Percentiles rank a stretch among this genome's conserved stretches.
phyloP scores from a whole-genome alignment of 1,140 invertebrate species.

The Scaptomyza hsui region DNA sequence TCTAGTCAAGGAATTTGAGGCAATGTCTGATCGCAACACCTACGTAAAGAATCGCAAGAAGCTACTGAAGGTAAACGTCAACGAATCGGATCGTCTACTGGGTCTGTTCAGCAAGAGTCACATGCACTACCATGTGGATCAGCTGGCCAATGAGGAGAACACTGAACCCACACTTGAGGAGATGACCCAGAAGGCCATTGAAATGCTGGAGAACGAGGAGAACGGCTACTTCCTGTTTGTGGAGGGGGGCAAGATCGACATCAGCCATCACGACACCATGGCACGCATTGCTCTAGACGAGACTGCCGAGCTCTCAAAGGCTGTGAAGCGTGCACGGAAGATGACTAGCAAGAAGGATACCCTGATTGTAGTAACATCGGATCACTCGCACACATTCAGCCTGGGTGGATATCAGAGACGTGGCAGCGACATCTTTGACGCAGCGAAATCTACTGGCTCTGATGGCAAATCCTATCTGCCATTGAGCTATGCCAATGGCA shows the following conservation, averaged over 20 bases:
- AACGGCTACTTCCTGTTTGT: constrained; percentile 88
- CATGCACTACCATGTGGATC: constrained; percentile 86
- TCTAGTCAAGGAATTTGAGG: constrained; percentile 88
- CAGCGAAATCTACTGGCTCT: constrained; percentile 74
- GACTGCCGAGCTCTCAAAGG: constrained; percentile 86
- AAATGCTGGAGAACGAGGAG: constrained; percentile 90
- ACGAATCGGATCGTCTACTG: constrained; percentile 83
- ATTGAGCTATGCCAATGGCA: constrained; percentile 89
- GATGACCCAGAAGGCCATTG: constrained; percentile 93
- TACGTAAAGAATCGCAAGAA: constrained; percentile 88
- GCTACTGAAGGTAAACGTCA: constrained; percentile 79
- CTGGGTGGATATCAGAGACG: constrained; percentile 87
- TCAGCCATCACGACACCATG: constrained; percentile 91
- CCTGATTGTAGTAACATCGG: constrained; percentile 88
- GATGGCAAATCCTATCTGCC: constrained; percentile 87
- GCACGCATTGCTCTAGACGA: constrained; percentile 89
- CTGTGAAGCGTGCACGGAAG: constrained; percentile 85
- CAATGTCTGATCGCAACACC: constrained; percentile 77
- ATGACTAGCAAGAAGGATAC: constrained; percentile 86
- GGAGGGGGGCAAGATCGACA: constrained; percentile 90
- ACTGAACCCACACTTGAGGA: constrained; percentile 89
- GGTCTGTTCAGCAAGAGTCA: constrained; percentile 85
- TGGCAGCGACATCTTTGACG: constrained; percentile 85
- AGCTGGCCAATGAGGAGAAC: constrained; percentile 84
- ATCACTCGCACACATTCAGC: constrained; percentile 89